These are phyloP conservation scores for Cygnus buccinator DNA, from an alignment of 2,113 vertebrate species.

Conservation along the genomic window DNA sequence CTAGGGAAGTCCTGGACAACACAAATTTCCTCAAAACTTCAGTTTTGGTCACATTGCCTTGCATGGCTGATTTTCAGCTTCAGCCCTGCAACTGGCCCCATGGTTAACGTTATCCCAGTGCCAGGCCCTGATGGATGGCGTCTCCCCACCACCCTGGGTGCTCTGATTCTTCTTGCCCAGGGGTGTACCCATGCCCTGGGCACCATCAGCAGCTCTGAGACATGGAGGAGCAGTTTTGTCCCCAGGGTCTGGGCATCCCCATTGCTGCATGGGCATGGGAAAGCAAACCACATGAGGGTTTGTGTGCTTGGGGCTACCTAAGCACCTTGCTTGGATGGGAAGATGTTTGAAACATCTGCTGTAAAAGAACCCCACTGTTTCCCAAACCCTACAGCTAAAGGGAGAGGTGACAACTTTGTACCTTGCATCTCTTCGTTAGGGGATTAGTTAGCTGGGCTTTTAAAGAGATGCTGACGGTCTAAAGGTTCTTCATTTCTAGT, in stretches of 20 bases:
- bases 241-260: neutral
- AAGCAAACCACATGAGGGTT: neutral
- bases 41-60: neutral
- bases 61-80: neutral
- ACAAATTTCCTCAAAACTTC: neutral
- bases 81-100: neutral
- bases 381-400: neutral
- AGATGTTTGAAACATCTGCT: neutral
- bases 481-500: neutral
- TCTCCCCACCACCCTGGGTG: neutral
- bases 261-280: fast-evolving
- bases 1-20: neutral
- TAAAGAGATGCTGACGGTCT: neutral
- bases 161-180: neutral
- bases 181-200: neutral
- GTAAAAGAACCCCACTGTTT: neutral
- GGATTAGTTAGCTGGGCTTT: neutral
- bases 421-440: neutral
- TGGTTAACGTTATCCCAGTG: neutral
- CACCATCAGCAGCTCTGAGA: neutral
- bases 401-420: neutral
- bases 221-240: neutral
- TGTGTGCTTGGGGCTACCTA: neutral
- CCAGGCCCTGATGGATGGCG: neutral
- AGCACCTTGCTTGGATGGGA: neutral